Base-by-base conservation (phyloP, 2,797 vertebrate species). In the Takifugu rubripes region DNA sequence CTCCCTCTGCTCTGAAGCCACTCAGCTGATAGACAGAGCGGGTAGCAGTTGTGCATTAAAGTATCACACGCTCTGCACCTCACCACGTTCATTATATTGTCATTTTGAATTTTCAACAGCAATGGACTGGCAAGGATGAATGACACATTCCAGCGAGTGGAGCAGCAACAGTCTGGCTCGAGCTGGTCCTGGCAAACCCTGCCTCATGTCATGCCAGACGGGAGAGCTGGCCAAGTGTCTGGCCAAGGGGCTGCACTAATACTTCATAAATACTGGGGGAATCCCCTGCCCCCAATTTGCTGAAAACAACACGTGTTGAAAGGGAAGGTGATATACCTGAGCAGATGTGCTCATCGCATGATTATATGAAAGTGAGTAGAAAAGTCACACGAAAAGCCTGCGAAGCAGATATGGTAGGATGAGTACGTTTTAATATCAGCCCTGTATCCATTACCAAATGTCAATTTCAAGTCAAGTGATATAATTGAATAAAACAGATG, bases 191-290 rank as follows among this genome's bases (percentile, higher is more conserved):
- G 90, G 89, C 89, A 88, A 71, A 82, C 82, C 76, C 62, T 0
- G 68, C 55, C 31, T 65, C 24, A 44, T 48, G 51, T 56, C 24
- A 60, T 89, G 88, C 89, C 90, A 91, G 88, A 83, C 64, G 52
- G 66, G 81, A 79, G 79, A 77, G 76, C 84, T 58, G 81, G 83
- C 83, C 81, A 83, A 84, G 79, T 77, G 82, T 87, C 86, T 91
- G 87, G 88, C 85, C 86, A 87, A 87, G 83, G 83, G 85, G 80
- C 83, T 81, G 66, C 79, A 81, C 86, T 87, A 87, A 88, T 83
- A 72, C 80, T 26, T 60, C 76, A 80, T 82, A 78, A 88, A 82
- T 63, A 71, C 61, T 57, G 29, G 64, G 82, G 81, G 76, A 76
- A 82, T 81, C 75, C 84, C 84, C 81, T 70, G 64, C 72, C 69